Conservation (phyloP, 2,797 vertebrate species). For the Gobionotothen gibberifrons region DNA sequence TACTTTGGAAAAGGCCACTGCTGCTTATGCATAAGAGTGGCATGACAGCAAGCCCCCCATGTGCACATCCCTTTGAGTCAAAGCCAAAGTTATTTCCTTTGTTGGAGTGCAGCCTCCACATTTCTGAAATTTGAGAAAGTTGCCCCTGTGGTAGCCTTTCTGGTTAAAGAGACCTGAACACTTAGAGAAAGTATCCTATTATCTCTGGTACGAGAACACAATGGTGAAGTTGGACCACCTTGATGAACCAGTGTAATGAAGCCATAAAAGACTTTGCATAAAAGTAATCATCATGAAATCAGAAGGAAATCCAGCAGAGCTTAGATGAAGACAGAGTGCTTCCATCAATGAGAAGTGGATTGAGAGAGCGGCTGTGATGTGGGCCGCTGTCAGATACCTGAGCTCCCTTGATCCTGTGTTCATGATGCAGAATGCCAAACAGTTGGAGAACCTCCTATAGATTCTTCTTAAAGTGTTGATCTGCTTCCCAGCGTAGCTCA, state of each 20-base stretch:
- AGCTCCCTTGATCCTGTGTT: constrained; percentile 60
- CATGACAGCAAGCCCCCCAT: constrained; percentile 41
- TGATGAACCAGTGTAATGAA: constrained; percentile 26
- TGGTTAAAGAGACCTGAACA: constrained; percentile 30
- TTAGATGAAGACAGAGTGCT: constrained; percentile 32
- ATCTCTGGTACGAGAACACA: neutral
- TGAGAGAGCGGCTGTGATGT: constrained; percentile 57
- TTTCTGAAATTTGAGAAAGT: constrained; percentile 36
- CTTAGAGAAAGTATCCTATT: constrained; percentile 5
- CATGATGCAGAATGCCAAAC: constrained; percentile 53
- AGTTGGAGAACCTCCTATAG: constrained; percentile 54
- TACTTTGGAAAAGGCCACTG: constrained; percentile 45
- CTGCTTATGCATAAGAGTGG: constrained; percentile 50
- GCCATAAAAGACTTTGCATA: constrained; percentile 8
- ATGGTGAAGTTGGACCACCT: constrained; percentile 13
- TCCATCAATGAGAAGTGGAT: constrained; percentile 54
- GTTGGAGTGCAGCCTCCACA: constrained; percentile 46
- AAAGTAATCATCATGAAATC: constrained; percentile 19
- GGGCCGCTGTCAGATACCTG: constrained; percentile 47
- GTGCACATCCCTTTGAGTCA: constrained; percentile 39
- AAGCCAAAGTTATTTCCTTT: constrained; percentile 38
- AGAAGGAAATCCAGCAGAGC: constrained; percentile 26
- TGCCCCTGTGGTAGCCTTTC: constrained; percentile 27
- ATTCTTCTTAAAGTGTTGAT: constrained; percentile 58
- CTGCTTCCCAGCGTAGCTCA: constrained; percentile 44